Conservation (phyloP, 1,140 invertebrate species). For the Camponotus vicinus region DNA sequence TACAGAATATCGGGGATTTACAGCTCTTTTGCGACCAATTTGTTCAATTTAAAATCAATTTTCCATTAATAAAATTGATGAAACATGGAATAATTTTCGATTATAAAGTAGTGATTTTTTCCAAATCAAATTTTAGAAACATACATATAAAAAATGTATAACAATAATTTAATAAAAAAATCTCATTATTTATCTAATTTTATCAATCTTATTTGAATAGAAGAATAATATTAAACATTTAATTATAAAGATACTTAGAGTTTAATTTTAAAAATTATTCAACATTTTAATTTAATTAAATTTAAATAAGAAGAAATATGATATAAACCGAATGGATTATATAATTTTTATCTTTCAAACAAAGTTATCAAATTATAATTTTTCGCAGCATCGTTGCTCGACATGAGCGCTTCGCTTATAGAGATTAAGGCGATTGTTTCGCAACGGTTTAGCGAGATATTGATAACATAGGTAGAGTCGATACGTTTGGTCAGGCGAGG, state of each 20-base stretch:
- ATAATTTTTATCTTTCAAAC: slow-evolving; percentile 2
- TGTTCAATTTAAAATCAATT: neutral
- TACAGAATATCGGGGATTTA: neutral
- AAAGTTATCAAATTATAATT: slow-evolving; percentile 7
- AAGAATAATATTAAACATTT: neutral
- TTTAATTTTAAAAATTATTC: neutral
- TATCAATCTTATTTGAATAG: too few species aligned
- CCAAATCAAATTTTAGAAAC: too few species aligned
- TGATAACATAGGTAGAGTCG: slow-evolving; percentile 13
- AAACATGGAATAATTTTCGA: too few species aligned
- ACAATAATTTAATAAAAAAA: neutral
- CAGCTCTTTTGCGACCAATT: neutral
- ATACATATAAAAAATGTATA: neutral
- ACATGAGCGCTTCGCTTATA: neutral
- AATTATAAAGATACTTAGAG: neutral
- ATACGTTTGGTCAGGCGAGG: neutral
- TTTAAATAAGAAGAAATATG: neutral
- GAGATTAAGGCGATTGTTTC: neutral
- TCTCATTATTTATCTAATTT: neutral
- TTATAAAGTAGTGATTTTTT: too few species aligned
- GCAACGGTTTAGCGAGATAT: slow-evolving; percentile 13
- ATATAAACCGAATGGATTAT: neutral
- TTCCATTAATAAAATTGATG: neutral
- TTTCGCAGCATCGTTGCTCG: neutral
- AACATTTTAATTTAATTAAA: neutral